Conservation (phyloP, 2,113 vertebrate genomes). For the human region DNA sequence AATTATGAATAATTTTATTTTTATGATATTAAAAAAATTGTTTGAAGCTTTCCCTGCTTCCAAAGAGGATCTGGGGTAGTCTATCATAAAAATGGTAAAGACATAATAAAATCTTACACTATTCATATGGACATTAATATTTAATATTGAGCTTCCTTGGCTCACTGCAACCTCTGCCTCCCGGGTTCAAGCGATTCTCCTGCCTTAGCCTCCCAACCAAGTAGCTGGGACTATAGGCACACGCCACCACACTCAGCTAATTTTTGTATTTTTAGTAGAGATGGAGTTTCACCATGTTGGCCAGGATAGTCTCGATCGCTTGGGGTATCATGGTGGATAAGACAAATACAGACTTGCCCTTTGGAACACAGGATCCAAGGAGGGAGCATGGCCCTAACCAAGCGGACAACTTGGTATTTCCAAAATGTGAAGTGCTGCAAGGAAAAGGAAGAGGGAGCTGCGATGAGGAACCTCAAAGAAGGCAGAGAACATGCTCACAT, state of each 20-base stretch:
- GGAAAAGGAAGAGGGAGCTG: background rate
- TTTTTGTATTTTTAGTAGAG: too few species aligned
- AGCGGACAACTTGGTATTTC: background rate
- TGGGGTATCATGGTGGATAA: background rate
- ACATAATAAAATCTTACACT: background rate
- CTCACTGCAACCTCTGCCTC: too few species aligned
- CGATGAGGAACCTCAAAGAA: background rate
- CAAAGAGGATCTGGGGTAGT: background rate
- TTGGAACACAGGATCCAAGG: background rate
- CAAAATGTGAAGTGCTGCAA: background rate
- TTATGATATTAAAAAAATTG: background rate
- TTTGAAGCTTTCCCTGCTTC: background rate
- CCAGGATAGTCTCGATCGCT: too few species aligned
- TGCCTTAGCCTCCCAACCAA: too few species aligned
- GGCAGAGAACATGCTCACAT: background rate
- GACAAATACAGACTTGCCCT: rapidly evolving
- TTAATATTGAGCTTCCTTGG: background rate
- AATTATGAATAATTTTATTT: background rate
- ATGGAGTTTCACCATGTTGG: too few species aligned
- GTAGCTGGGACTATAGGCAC: too few species aligned
- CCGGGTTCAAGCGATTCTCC: too few species aligned
- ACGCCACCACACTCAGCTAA: too few species aligned
- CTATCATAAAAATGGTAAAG: background rate
- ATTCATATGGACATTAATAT: background rate
- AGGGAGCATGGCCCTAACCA: background rate